Conservation (phyloP, 2,888 invertebrate species). For the Elysia crispata region DNA sequence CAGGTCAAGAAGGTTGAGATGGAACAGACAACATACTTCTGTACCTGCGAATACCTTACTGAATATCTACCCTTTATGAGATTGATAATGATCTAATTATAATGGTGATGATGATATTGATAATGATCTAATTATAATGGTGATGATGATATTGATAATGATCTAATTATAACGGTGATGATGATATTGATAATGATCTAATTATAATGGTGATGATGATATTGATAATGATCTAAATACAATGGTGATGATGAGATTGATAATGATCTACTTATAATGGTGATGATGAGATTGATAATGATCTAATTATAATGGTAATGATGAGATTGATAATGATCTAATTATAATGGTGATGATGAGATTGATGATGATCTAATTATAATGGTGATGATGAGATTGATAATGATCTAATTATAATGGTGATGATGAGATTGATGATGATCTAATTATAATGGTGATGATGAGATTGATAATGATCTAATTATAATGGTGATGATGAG, state of each 20-base stretch:
- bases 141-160: background rate
- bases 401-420: conserved; percentile 26
- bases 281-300: too few species aligned
- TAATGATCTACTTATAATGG: too few species aligned
- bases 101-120: conserved; percentile 19
- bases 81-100: conserved; percentile 18
- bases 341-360: conserved; percentile 25
- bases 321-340: too few species aligned
- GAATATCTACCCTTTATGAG: conserved; percentile 16
- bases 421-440: conserved; percentile 3
- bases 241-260: too few species aligned
- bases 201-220: background rate
- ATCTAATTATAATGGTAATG: too few species aligned
- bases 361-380: background rate
- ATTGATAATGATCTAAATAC: background rate
- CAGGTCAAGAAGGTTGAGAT: too few species aligned
- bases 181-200: background rate
- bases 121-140: background rate
- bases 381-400: conserved; percentile 19
- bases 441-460: background rate
- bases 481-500: conserved; percentile 27
- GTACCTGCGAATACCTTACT: background rate
- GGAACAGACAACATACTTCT: too few species aligned
- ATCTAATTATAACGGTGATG: conserved; percentile 18
- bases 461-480: background rate